Base-by-base conservation (phyloP, 2,797 vertebrate genomes). In the Onychomys leucogaster region DNA sequence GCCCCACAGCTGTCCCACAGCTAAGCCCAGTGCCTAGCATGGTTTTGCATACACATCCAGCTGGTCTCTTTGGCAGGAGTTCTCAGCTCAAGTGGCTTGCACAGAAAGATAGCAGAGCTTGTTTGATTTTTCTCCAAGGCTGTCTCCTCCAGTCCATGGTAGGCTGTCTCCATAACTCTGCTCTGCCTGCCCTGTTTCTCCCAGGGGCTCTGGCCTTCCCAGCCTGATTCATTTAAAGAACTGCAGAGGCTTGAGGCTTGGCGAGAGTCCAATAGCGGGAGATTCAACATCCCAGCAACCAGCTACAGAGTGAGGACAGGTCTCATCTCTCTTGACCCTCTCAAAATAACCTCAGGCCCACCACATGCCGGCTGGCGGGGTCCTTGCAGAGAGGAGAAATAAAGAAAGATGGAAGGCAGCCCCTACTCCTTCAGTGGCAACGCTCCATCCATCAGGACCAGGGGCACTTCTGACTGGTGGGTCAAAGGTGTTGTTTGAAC, bases 61-160 rank as follows among this genome's bases (percentile, higher is more conserved):
- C 97, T 95, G 46, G 80, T 86, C 91, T 5, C 97, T 97, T 98
- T 97, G 97, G 96, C 96, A 84, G 81, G 92, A 80, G 63, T 85
- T 94, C 94, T 16, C 91, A 63, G 94, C 94, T 95, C 92, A 96
- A 77, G 95, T 65, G 78, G 93, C 80, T 95, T 98, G 97, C 80
- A 8, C 84, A 78, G 85, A 98, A 97, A 97, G 96, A 97, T 96
- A 97, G 97, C 97, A 97, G 78, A 97, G 87, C 46, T 98, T 97
- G 80, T 97, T 98, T 98, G 97, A 96, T 98, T 98, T 37, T 98
- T 96, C 96, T 97, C 95, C 93, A 86, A 97, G 97, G 95, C 6
- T 55, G 77, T 34, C 55, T 67, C 85, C 81, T 69, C 83, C 12
- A 2, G 11, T 3, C 69, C 16, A 1, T 0, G 10, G 73, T 21